Base-by-base conservation (phyloP, 2,113 vertebrate genomes). In the Suncus etruscus region DNA sequence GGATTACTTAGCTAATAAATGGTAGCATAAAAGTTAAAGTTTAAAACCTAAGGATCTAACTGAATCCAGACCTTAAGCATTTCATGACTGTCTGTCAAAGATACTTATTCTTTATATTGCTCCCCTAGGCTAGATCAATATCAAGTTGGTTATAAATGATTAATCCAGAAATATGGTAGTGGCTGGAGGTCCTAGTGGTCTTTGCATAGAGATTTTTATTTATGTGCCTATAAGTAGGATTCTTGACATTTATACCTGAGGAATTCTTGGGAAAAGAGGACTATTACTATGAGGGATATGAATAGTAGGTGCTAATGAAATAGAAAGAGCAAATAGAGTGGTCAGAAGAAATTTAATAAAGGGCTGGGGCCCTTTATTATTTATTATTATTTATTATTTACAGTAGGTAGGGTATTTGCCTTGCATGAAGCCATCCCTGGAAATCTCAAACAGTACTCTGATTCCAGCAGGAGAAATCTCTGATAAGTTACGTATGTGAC, bases 21-120 rank as follows among this genome's bases (percentile, higher is more conserved):
- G 61, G 10, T 8, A 73, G 31, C 87, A 32, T 5, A 16, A 87
- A 48, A 58, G 31, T 91, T 85, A 87, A 48, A 58, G 31, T 91
- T 85, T 10, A 90, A 65, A 84, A 82, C 4, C 4, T 1, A 39
- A 39, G 39, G 39, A 5, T 39, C 39, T 39, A 39, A 39, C 39
- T 39, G 39, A 5, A 39, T 39, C 6, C 39, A 63, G 16, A 88
- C 1, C 61, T 29, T 48, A 73, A 3, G 5, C 0, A 79, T 3
- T 75, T 47, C 73, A 7, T 8, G 75, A 4, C 66, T 39, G 39
- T 5, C 5, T 39, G 10, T 4, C 25, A 58, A 48, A 14, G n/a
- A 69, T 68, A 81, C 45, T 73, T 75, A 83, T 39, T 8, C 29
- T 73, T 11, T 8, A 22, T 68, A 63, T 7, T 81, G 15, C 1